Conservation (phyloP, 2,113 vertebrate genomes). For the Brachyhypopomus occidentalis region DNA sequence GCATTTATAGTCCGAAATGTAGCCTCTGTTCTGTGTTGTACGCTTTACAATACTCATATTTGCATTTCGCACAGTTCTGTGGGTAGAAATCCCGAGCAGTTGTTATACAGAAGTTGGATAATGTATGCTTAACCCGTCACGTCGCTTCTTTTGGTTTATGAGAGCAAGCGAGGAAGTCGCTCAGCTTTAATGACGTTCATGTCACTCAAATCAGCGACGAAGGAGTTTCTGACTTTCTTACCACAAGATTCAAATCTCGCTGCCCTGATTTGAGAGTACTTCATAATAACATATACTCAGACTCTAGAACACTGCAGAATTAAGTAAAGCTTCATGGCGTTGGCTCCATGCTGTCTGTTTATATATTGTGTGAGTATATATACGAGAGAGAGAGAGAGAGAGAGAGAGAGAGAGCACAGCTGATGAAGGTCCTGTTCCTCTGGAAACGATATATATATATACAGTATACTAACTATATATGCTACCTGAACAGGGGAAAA, state of each 20-base stretch:
- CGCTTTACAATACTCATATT: constrained; percentile 36
- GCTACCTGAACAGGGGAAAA: background rate
- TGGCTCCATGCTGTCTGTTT: too few relatives aligned
- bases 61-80: constrained; percentile 47
- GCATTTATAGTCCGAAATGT: constrained; percentile 19
- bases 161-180: constrained; percentile 23
- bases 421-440: too few relatives aligned
- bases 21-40: constrained; percentile 30
- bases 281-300: background rate
- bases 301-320: background rate
- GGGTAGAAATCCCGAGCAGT: constrained; percentile 1
- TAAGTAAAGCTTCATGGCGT: too few relatives aligned
- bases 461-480: too few relatives aligned
- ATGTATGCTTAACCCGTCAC: constrained; percentile 39
- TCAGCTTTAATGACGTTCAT: constrained; percentile 3
- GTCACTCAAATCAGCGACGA: background rate
- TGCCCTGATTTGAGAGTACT: background rate
- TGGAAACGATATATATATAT: too few relatives aligned
- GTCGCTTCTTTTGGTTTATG: constrained; percentile 21
- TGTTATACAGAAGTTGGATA: constrained; percentile 31
- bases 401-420: too few relatives aligned
- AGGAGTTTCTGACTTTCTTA: background rate
- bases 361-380: too few relatives aligned
- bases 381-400: too few relatives aligned
- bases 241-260: background rate